Percentiles rank a stretch among this genome's conserved stretches.
These are phyloP conservation scores for Drosophila borealis DNA, from an alignment of 2,888 invertebrate species.

Conservation along the genomic window DNA sequence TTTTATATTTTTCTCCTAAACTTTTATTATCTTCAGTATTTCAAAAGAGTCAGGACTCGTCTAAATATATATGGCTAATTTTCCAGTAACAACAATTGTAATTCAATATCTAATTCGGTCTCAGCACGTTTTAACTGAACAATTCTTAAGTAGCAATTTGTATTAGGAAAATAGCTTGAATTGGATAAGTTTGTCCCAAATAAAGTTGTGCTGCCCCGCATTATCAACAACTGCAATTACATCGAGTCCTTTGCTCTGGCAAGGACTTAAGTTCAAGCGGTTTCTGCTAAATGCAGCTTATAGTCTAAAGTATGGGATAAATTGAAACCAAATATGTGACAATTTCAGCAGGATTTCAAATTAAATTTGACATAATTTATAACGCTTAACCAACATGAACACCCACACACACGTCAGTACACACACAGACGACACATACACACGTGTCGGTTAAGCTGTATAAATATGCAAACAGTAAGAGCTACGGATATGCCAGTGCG, in stretches of 20 bases:
- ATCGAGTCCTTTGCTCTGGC: not conserved
- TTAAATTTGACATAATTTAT: slow-evolving; percentile 74
- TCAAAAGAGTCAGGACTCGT: no score
- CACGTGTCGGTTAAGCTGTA: slow-evolving; percentile 25
- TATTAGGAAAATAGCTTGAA: no score
- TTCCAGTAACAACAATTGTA: no score
- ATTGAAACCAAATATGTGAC: slow-evolving; percentile 41
- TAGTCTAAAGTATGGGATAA: slow-evolving; percentile 6
- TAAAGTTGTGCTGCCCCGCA: not conserved
- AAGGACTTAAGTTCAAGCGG: not conserved
- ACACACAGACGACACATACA: slow-evolving; percentile 4
- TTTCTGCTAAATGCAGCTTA: not conserved
- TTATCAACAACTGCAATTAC: not conserved
- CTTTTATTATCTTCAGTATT: no score
- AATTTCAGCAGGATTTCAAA: slow-evolving; percentile 58
- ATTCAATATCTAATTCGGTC: no score
- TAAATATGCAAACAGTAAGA: slow-evolving; percentile 42
- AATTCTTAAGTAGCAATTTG: no score
- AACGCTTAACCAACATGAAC: slow-evolving; percentile 35
- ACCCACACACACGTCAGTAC: slow-evolving; percentile 7
- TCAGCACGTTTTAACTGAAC: no score
- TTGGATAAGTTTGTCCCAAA: no score
- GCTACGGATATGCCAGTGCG: slow-evolving; percentile 56
- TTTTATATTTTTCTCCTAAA: no score
- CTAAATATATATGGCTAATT: no score